Base-by-base conservation (phyloP, 1,140 invertebrate genomes). In the Penaeus vannamei region DNA sequence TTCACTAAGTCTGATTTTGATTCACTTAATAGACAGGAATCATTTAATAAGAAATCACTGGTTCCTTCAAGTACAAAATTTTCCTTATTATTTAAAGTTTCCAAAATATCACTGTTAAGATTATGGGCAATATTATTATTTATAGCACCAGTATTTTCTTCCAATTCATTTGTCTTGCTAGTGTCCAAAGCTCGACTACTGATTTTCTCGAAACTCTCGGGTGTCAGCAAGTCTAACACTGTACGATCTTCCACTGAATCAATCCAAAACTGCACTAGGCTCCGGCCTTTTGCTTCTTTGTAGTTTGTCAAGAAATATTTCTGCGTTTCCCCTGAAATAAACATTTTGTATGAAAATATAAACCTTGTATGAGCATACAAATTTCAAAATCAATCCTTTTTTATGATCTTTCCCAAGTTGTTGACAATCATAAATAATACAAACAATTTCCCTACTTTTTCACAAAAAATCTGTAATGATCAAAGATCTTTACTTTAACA, bases 231-330 rank as follows among this genome's bases (percentile, higher is more conserved):
- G 85, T 91, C 91, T 53, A 91, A 66, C 17, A 91, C 91, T 36
- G 86, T 90, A 8, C 72, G 66, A 46, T 91, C 91, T 32, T 84
- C 32, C 26, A 91, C 82, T 7, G 91, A 90, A 62, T 91, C 91
- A 26, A 91, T 81, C 91, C 91, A 91, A 42, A 91, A 91, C 91
- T 91, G 91, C 14, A 91, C 89, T 53, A 91, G 79, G 72, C 89
- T 91, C 64, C 89, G 88, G 93, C 96, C 95, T 79, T 88, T 91
- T 59, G 89, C 69, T 84, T 91, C 91, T 79, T 88, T 88, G 72
- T 91, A 90, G 72, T 90, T 91, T 36, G 84, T 90, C 61, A 91
- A 59, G 79, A 91, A 90, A 87, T 90, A 91, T 66, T 91, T 91
- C 46, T 90, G 87, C n/a, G 87, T 90, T 60, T 86, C 85, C 85